A percentile compares a stretch with the other conserved stretches of the same genome.
phyloP scores from a whole-genome alignment of 2,888 invertebrate species.

The Netelia virgata region DNA sequence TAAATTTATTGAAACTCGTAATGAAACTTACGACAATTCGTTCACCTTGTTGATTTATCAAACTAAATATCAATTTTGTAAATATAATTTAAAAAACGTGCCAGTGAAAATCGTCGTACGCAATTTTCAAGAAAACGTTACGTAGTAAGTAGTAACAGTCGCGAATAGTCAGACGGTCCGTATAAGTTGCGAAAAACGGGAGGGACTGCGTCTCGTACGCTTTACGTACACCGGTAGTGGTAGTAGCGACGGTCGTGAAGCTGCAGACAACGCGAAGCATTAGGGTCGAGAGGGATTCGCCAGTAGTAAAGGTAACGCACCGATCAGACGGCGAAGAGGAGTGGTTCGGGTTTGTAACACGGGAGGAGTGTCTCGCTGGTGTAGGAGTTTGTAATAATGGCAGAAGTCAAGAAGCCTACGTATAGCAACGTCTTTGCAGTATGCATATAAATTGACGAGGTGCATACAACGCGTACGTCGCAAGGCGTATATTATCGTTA shows the following conservation, averaged over 20 bases:
- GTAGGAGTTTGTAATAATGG: neutral
- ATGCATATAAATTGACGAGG: slow-evolving; percentile 5
- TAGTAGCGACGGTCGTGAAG: slow-evolving; percentile 13
- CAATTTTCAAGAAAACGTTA: neutral
- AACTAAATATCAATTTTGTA: neutral
- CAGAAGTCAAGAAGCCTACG: neutral
- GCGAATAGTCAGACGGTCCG: slow-evolving; percentile 38
- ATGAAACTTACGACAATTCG: too few relatives aligned
- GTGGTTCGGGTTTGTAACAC: neutral
- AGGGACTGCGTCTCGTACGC: neutral
- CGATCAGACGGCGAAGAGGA: slow-evolving; percentile 40
- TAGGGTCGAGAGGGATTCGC: neutral
- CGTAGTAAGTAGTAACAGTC: slow-evolving; percentile 53
- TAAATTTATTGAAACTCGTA: neutral
- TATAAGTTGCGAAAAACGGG: slow-evolving; percentile 11
- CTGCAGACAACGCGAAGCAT: neutral
- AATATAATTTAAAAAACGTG: neutral
- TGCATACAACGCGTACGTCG: neutral
- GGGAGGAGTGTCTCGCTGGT: neutral
- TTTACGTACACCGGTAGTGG: neutral
- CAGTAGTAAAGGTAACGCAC: slow-evolving; percentile 15
- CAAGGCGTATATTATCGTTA: neutral
- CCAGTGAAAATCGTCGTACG: neutral
- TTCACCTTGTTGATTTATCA: neutral
- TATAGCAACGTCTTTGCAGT: neutral